Conservation (phyloP, 2,113 vertebrate species). For the Thalassoma bifasciatum region DNA sequence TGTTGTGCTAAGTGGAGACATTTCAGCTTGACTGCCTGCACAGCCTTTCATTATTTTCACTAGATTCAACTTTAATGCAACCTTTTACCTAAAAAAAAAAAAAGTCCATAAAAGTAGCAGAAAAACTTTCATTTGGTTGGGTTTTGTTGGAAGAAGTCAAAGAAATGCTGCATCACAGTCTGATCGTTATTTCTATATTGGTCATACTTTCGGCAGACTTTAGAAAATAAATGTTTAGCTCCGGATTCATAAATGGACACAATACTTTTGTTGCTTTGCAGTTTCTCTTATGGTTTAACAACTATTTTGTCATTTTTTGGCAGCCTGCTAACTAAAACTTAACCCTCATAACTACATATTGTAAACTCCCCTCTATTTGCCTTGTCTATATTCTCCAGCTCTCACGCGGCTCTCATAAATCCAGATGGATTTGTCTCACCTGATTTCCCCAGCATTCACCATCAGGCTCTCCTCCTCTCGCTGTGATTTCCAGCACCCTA, state of each 20-base stretch:
- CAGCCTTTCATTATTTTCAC: constrained; percentile 47
- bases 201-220: background rate
- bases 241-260: background rate
- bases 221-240: background rate
- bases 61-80: constrained; percentile 21
- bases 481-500: constrained; percentile 43
- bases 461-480: constrained; percentile 20
- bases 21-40: constrained; percentile 44
- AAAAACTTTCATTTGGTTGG: background rate
- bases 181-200: background rate
- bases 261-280: background rate
- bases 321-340: background rate
- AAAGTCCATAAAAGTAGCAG: background rate
- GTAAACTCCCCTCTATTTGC: constrained; percentile 36
- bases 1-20: constrained; percentile 66
- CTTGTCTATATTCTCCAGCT: constrained; percentile 44
- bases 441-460: constrained; percentile 42
- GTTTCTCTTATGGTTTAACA: background rate
- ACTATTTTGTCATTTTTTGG: background rate
- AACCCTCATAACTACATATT: background rate
- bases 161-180: background rate
- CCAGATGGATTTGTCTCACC: constrained; percentile 63
- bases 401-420: constrained; percentile 57
- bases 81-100: constrained; percentile 2
- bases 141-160: background rate